These are phyloP conservation scores for Dendrolimus houi DNA, from an alignment of 2,888 invertebrate species.

Conservation along the genomic window DNA sequence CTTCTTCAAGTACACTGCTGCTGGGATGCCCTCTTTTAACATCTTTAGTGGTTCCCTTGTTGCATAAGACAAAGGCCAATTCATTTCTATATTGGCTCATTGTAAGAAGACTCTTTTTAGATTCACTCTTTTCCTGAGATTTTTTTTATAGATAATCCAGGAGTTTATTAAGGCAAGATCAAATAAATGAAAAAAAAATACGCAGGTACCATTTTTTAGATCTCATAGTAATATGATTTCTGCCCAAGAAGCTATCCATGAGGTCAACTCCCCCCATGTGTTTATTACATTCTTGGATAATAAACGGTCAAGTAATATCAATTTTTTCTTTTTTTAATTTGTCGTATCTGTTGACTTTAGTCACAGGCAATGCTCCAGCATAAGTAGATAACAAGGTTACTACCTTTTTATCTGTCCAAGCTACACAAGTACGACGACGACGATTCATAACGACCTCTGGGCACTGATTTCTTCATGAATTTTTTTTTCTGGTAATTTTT, in stretches of 20 bases:
- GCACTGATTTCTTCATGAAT: conserved; percentile 31
- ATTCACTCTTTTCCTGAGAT: conserved; percentile 25
- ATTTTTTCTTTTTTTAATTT: conserved; percentile 25
- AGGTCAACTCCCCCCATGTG: conserved; percentile 39
- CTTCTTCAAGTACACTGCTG: conserved; percentile 26
- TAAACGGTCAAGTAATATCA: conserved; percentile 32
- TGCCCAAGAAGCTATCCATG: conserved; percentile 31
- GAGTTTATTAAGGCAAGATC: conserved; percentile 29
- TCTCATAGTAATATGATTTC: conserved; percentile 25
- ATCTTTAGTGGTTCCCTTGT: conserved; percentile 29
- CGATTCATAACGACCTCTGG: conserved; percentile 33
- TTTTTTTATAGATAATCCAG: conserved; percentile 26
- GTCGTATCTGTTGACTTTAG: conserved; percentile 28
- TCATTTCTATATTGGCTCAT: conserved; percentile 24
- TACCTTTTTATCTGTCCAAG: conserved; percentile 35
- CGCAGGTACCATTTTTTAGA: conserved; percentile 37
- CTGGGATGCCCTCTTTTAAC: conserved; percentile 33
- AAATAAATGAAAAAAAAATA: conserved; percentile 30
- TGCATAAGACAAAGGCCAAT: conserved; percentile 36
- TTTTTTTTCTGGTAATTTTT: conserved; percentile 29
- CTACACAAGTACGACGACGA: conserved; percentile 27
- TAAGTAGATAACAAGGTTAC: conserved; percentile 28
- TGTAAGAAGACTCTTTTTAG: conserved; percentile 32
- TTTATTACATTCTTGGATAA: conserved; percentile 33
- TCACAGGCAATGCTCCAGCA: conserved; percentile 29